These are phyloP conservation scores for Heterochromis multidens DNA, from an alignment of 2,113 vertebrate species.

Conservation along the genomic window DNA sequence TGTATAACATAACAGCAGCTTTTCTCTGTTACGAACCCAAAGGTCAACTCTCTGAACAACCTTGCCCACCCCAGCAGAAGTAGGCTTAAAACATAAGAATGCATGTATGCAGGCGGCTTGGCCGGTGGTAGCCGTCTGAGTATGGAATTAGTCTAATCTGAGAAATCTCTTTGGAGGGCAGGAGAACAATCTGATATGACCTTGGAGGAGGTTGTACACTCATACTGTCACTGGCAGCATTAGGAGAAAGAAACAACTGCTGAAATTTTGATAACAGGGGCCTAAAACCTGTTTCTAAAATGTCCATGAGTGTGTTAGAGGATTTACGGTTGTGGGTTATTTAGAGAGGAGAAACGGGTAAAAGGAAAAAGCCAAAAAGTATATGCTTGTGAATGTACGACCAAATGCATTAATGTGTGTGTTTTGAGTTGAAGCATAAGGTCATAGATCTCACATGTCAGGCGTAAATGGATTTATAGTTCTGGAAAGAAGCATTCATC, in stretches of 20 bases:
- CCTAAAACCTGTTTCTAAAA: background rate
- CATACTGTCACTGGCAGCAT: constrained; percentile 27
- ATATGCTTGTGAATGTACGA: background rate
- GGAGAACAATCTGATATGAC: constrained; percentile 44
- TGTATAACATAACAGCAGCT: background rate
- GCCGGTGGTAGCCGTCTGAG: constrained; percentile 21
- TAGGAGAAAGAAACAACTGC: background rate
- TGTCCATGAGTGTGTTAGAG: background rate
- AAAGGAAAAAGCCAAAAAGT: background rate
- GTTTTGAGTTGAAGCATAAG: constrained; percentile 4
- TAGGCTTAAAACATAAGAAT: constrained; percentile 25
- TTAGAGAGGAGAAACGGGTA: background rate
- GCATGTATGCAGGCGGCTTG: constrained; percentile 36
- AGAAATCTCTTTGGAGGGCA: constrained; percentile 37
- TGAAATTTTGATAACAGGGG: background rate
- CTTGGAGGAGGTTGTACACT: constrained; percentile 42
- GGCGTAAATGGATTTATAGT: constrained; percentile 28
- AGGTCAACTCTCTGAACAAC: constrained; percentile 42
- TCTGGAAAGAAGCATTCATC: constrained; percentile 38
- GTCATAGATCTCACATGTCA: constrained; percentile 36
- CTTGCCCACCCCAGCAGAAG: constrained; percentile 37
- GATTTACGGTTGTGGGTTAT: background rate
- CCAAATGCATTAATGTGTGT: background rate
- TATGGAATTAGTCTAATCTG: constrained; percentile 53
- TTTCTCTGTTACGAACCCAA: background rate